Conservation (phyloP, 2,113 vertebrate genomes). For the Mus musculus region DNA sequence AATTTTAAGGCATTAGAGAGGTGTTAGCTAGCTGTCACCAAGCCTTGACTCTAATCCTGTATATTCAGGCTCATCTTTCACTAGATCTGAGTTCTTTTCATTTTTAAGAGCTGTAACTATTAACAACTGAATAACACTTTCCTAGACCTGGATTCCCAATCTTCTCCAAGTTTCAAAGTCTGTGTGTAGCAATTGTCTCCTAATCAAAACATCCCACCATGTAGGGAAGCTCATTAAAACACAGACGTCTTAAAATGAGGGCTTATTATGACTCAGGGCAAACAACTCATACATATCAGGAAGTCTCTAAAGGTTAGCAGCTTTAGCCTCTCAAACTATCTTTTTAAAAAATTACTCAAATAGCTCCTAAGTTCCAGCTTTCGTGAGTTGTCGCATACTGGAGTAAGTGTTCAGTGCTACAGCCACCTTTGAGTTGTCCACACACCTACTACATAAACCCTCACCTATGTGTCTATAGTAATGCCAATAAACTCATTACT, state of each 20-base stretch:
- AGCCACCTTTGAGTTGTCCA: background rate
- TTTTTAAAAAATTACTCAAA: background rate
- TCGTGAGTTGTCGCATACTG: background rate
- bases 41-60: background rate
- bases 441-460: background rate
- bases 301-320: background rate
- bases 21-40: background rate
- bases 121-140: background rate
- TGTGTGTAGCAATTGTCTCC: background rate
- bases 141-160: background rate
- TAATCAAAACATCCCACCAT: background rate
- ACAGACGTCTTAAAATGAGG: background rate
- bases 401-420: background rate
- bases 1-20: background rate
- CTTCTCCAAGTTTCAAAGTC: background rate
- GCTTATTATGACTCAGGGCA: background rate
- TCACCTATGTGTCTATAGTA: background rate
- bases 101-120: background rate
- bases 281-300: background rate
- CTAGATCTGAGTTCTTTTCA: background rate
- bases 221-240: too few relatives aligned
- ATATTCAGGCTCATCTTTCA: background rate
- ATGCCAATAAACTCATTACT: background rate
- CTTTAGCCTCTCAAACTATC: background rate
- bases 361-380: background rate